phyloP scores from a whole-genome alignment of 1,140 invertebrate species.

The Scaptomyza graminum region DNA sequence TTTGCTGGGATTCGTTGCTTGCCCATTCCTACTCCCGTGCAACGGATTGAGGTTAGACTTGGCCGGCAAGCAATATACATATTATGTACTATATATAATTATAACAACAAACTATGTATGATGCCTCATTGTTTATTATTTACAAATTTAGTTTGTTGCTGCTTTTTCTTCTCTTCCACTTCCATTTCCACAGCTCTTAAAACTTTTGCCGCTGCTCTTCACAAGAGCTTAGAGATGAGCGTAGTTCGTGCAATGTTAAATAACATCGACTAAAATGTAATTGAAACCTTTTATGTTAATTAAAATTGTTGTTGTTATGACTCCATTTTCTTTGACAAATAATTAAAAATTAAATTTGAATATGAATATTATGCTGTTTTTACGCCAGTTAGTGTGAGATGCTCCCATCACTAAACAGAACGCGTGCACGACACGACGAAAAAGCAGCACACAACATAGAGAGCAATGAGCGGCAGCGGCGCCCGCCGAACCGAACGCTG shows the following conservation, averaged over 20 bases:
- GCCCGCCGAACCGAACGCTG: slow-evolving; percentile 5
- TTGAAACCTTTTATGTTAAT: neutral
- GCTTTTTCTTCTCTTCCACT: slow-evolving; percentile 13
- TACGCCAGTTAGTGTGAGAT: too few species aligned
- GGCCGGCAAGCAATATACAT: slow-evolving; percentile 20
- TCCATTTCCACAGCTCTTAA: neutral
- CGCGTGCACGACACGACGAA: slow-evolving; percentile 35
- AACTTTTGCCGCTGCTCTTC: slow-evolving; percentile 17
- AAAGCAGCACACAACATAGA: slow-evolving; percentile 45
- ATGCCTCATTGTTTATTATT: slow-evolving; percentile 44
- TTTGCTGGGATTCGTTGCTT: slow-evolving; percentile 26
- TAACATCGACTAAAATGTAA: neutral
- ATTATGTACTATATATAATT: slow-evolving; percentile 22
- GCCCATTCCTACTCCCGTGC: slow-evolving; percentile 11
- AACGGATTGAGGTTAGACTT: slow-evolving; percentile 40
- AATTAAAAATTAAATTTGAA: too few species aligned
- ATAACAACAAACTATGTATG: slow-evolving; percentile 45
- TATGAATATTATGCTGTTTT: too few species aligned
- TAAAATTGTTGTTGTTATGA: neutral
- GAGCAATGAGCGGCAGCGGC: slow-evolving; percentile 46
- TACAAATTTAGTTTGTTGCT: slow-evolving; percentile 29
- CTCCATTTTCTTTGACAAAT: too few species aligned
- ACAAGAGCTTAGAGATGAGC: slow-evolving; percentile 31
- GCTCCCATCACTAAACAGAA: slow-evolving; percentile 31
- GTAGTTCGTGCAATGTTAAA: slow-evolving; percentile 2